Evolutionary conservation across 2,797 vertebrate genomes (phyloP).

Genomic region (Sebastes matsubarae): DNA sequence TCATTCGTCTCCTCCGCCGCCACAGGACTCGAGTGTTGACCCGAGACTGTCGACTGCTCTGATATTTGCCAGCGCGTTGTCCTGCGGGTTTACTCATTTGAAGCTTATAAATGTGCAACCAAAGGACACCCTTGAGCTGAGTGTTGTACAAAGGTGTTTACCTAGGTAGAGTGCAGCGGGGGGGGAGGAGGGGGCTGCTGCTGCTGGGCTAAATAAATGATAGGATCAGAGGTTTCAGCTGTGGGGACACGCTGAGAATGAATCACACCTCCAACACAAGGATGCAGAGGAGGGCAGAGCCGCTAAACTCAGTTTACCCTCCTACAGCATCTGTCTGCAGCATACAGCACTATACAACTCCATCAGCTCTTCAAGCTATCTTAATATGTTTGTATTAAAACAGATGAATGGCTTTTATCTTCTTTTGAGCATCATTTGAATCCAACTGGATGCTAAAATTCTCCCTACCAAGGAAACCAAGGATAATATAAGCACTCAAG

Average conservation of each 20-base stretch:
- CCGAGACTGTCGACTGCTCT: slow-evolving; percentile 32
- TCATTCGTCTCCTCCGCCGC: neutral
- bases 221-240: slow-evolving; percentile 38
- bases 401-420: neutral
- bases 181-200: neutral
- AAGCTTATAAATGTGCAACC: slow-evolving; percentile 57
- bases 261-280: slow-evolving; percentile 11
- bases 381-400: neutral
- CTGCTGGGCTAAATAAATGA: slow-evolving; percentile 50
- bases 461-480: neutral
- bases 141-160: slow-evolving; percentile 60
- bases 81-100: slow-evolving; percentile 49
- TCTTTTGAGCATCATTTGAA: neutral
- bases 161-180: slow-evolving; percentile 20
- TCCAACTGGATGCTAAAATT: neutral
- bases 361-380: neutral
- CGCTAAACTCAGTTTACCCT: slow-evolving; percentile 5
- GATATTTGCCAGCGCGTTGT: slow-evolving; percentile 34
- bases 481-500: neutral
- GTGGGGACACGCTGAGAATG: slow-evolving; percentile 15
- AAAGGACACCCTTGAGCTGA: slow-evolving; percentile 53
- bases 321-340: neutral
- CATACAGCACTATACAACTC: neutral
- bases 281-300: slow-evolving; percentile 19
- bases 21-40: slow-evolving; percentile 37